phyloP scores from a whole-genome alignment of 2,797 vertebrate species.

The Discoglossus pictus region DNA sequence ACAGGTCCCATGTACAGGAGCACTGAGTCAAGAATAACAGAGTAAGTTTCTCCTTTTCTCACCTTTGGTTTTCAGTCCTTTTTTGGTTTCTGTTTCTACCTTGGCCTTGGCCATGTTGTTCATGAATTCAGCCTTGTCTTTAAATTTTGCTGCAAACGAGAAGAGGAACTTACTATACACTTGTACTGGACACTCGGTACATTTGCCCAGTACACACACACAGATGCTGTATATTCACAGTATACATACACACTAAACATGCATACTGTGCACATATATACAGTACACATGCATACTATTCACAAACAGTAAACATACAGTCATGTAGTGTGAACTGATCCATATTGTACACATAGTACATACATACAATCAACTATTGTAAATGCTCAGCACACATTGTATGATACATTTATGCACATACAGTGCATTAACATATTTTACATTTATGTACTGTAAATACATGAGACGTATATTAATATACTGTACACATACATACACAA shows the following conservation, averaged over 20 bases:
- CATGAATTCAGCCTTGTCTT: constrained; percentile 81
- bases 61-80: constrained; percentile 79
- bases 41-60: constrained; percentile 57
- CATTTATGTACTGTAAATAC: too few relatives aligned
- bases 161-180: constrained; percentile 51
- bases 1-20: constrained; percentile 8
- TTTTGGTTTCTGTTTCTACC: constrained; percentile 59
- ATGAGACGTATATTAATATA: too few relatives aligned
- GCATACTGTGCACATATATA: constrained; percentile 18
- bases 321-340: too few relatives aligned
- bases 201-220: constrained; percentile 7
- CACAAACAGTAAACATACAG: background rate
- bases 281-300: constrained; percentile 4
- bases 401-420: too few relatives aligned
- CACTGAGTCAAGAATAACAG: constrained; percentile 2
- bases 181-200: constrained; percentile 29
- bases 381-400: too few relatives aligned
- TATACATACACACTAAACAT: constrained; percentile 26
- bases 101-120: constrained; percentile 77
- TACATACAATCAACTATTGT: too few relatives aligned
- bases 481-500: too few relatives aligned
- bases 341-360: too few relatives aligned
- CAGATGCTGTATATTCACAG: background rate
- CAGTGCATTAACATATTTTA: too few relatives aligned
- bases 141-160: constrained; percentile 82